These are phyloP conservation scores for Cetonia aurata DNA, from an alignment of 2,888 invertebrate species.

Conservation along the genomic window DNA sequence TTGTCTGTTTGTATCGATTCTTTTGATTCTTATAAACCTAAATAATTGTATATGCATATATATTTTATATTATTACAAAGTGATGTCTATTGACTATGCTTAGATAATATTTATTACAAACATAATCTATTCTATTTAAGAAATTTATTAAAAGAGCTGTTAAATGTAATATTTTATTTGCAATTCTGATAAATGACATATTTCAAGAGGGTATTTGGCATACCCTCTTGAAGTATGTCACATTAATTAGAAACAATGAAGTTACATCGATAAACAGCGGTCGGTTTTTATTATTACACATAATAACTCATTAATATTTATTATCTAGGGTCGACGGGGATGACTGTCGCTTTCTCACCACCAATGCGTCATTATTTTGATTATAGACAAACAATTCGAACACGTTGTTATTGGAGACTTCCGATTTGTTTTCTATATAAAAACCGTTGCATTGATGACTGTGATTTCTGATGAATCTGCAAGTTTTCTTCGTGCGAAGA, in stretches of 20 bases:
- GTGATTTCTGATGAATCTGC: constrained; percentile 34
- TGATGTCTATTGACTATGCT: too few species aligned
- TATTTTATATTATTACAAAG: too few species aligned
- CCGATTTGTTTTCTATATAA: constrained; percentile 40
- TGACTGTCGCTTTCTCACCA: constrained; percentile 12
- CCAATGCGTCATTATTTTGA: constrained; percentile 39
- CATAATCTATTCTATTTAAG: too few species aligned
- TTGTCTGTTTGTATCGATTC: too few species aligned
- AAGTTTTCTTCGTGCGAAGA: constrained; percentile 21
- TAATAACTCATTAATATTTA: constrained; percentile 33
- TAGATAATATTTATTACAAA: too few species aligned
- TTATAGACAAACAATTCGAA: constrained; percentile 41
- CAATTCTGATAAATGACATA: too few species aligned
- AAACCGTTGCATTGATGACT: constrained; percentile 13
- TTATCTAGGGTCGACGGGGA: constrained; percentile 25
- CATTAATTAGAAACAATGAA: neutral
- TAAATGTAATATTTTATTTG: too few species aligned
- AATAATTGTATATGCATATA: too few species aligned
- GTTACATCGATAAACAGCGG: neutral
- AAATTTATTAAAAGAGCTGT: too few species aligned
- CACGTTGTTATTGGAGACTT: constrained; percentile 41
- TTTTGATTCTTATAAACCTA: too few species aligned
- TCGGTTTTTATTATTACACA: constrained; percentile 23
- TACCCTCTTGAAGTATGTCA: too few species aligned
- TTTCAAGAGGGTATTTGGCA: too few species aligned